These are phyloP conservation scores for Tursiops truncatus DNA, from an alignment of 2,113 vertebrate genomes.

Conservation along the genomic window DNA sequence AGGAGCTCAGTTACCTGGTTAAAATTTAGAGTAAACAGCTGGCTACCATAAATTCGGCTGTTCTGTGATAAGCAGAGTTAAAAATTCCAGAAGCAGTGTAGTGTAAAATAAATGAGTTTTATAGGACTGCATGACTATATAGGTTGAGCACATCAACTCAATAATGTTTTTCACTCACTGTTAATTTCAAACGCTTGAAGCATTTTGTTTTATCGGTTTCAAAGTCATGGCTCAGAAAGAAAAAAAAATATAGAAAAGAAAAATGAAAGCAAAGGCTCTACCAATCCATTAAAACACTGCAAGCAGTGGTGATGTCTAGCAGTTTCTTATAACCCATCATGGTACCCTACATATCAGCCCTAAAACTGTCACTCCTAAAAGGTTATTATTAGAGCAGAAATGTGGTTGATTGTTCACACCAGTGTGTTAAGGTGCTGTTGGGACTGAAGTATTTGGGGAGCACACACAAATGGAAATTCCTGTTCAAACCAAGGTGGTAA, in stretches of 20 bases:
- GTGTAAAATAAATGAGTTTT: slow-evolving; percentile 29
- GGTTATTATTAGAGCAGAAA: slow-evolving; percentile 64
- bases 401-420: slow-evolving; percentile 14
- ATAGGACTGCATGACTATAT: slow-evolving; percentile 13
- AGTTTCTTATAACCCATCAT: slow-evolving; percentile 74
- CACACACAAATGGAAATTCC: neutral
- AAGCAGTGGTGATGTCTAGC: slow-evolving; percentile 64
- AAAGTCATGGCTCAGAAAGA: slow-evolving; percentile 69
- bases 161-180: slow-evolving; percentile 74
- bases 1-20: neutral
- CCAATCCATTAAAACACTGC: slow-evolving; percentile 67
- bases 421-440: neutral
- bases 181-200: slow-evolving; percentile 82
- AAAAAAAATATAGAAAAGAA: slow-evolving; percentile 69
- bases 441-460: neutral
- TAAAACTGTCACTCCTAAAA: slow-evolving; percentile 67
- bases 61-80: neutral
- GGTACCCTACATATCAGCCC: slow-evolving; percentile 64
- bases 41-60: neutral
- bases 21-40: slow-evolving; percentile 45
- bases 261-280: slow-evolving; percentile 75
- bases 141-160: slow-evolving; percentile 59
- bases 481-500: neutral
- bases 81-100: neutral
- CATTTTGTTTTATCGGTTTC: slow-evolving; percentile 73